Base-by-base conservation (phyloP, 2,888 invertebrate species). In the Tenthredo distinguenda region DNA sequence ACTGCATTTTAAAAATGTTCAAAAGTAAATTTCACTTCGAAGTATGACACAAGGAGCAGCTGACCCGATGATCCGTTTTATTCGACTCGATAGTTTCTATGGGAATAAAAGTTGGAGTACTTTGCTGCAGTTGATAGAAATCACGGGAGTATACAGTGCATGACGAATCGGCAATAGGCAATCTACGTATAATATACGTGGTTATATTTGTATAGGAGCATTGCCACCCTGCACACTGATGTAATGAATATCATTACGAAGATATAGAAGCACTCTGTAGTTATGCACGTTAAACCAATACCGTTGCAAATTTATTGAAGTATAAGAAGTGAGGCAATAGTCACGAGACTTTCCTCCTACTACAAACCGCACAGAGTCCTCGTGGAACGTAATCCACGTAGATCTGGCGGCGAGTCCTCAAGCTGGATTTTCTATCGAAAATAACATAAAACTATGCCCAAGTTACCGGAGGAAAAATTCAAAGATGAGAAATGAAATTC, bases 221-320 rank as follows among this genome's bases (percentile, higher is more conserved):
- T 47, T 55, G 31, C 26, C 26, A 77, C 55, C 26, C 31, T n/a
- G 21, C 15, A 50, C 62, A 81, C 18, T 21, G 37, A 37, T 15
- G 58, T 81, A 58, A 21, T 40, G 62, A 15, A 77, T 77, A 77
- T 55, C n/a, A 74, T n/a, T 15, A 40, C 68, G 4, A 71, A 71
- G 3, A 55, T 55, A 50, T 77, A 55, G 18, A 55, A 40, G 55
- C 31, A 34, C 55, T 31, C 21, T 81, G n/a, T 81, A 62, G n/a
- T 81, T 62, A 62, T 81, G 10, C 58, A 81, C 62, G 62, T 62
- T 81, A n/a, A 21, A 81, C 79, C 58, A 81, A 81, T 81, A 81
- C 79, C 62, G 5, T 81, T 81, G 58, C n/a, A 40, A 81, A 81
- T 81, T 81, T 81, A 81, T 81, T 81, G 62, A 81, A 81, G 62